Evolutionary conservation across 2,888 invertebrate genomes (phyloP), one percentile per base, ranked within the genome.

Genomic region (Tachystola acroxantha): DNA sequence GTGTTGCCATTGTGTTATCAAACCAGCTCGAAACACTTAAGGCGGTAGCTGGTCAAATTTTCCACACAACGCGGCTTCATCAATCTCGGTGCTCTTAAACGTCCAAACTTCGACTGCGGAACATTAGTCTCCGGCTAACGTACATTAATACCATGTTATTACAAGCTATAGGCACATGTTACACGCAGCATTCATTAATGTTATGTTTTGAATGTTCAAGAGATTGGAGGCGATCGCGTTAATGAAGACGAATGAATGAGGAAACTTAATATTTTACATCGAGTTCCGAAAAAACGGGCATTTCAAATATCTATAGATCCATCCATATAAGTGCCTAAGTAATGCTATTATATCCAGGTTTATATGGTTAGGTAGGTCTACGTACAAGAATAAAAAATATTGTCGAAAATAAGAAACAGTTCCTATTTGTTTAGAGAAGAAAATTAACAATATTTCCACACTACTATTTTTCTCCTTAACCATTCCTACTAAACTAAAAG

Each of bases 31-130:
- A 30, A 30, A 16, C 30, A 30, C 19, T 30, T 30, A 30, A 19
- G 16, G 16, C 24, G n/a, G 28, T 13, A 28, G 32, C 12, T 22
- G 32, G 22, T 10, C 32, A 22, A 22, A n/a, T 32, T 32, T 16
- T 12, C 22, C n/a, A 51, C 52, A 53, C 47, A 52, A 48, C 46
- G 40, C 41, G 32, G 42, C 26, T 50, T 49, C 59, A 70, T 76
- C 68, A 69, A 75, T 76, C 71, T 65, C 48, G 46, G 40, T 52
- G 55, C 58, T 67, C 53, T 64, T 66, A 65, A 64, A 66, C 55
- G 64, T 70, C 60, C 47, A 50, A 74, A 75, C 53, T 73, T 70
- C 55, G 56, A 57, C 57, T 53, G 52, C 43, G 46, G 43, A 40
- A 49, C 62, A 69, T 76, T 61, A 67, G 63, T 71, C 61, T 61